phyloP scores from a whole-genome alignment of 1,140 invertebrate genomes.

The Aporrectodea caliginosa region DNA sequence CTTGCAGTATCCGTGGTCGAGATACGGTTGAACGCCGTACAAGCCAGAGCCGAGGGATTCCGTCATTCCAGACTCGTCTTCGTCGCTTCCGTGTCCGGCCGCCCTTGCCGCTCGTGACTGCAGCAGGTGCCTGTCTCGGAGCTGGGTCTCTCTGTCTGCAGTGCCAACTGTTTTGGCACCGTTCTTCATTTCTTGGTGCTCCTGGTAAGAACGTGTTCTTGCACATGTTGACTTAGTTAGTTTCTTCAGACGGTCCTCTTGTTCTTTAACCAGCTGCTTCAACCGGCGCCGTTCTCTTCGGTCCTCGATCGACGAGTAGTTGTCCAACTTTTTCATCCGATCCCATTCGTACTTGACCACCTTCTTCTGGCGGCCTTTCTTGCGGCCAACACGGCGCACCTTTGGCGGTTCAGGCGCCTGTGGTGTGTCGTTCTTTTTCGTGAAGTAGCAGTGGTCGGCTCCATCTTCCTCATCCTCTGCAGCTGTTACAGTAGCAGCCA shows the following conservation, averaged over 20 bases:
- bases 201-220: constrained; percentile 4
- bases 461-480: neutral
- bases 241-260: neutral
- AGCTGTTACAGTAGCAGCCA: neutral
- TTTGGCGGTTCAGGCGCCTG: neutral
- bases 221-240: neutral
- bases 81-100: neutral
- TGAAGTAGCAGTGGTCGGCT: neutral
- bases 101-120: neutral
- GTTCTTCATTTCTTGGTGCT: constrained; percentile 1
- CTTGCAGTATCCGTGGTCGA: constrained; percentile 16
- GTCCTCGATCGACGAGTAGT: constrained; percentile 9
- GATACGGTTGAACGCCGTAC: neutral
- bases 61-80: neutral
- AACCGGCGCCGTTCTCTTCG: no score
- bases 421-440: neutral
- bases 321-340: neutral
- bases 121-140: neutral
- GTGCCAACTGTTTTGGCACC: neutral
- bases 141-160: neutral
- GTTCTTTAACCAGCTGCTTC: neutral
- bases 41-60: neutral
- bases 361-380: constrained; percentile 8
- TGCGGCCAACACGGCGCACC: neutral
- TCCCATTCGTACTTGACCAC: neutral